phyloP scores from a whole-genome alignment of 2,888 invertebrate species.

The Nematopogon swammerdamellus region DNA sequence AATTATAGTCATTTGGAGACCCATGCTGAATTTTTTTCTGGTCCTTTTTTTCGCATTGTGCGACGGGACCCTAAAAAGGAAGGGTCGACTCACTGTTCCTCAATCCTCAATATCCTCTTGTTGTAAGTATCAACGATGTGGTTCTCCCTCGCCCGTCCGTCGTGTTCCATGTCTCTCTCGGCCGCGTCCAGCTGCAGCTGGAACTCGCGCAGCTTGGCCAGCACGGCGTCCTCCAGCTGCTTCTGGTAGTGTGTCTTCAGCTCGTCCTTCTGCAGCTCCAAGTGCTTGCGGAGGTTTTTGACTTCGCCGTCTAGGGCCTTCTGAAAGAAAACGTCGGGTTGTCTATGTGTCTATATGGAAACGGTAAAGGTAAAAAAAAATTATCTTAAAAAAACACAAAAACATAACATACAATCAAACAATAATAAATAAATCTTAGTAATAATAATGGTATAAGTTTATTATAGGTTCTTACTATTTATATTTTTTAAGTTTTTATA shows the following conservation, averaged over 20 bases:
- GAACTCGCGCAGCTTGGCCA: conserved; percentile 74
- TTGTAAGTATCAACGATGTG: conserved; percentile 67
- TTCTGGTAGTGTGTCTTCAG: conserved; percentile 74
- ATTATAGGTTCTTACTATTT: too few relatives aligned
- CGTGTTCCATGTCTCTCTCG: conserved; percentile 61
- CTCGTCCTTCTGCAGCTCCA: conserved; percentile 64
- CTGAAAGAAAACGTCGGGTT: conserved; percentile 22
- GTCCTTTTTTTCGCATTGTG: too few relatives aligned
- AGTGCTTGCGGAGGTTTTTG: conserved; percentile 45
- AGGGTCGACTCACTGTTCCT: conserved; percentile 53
- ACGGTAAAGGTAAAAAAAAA: background rate
- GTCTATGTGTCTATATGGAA: background rate
- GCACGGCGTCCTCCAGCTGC: conserved; percentile 75
- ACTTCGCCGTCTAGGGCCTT: conserved; percentile 50
- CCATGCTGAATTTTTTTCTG: too few relatives aligned
- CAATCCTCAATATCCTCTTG: conserved; percentile 67
- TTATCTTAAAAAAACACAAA: background rate
- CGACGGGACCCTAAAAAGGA: too few relatives aligned
- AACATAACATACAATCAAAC: too few relatives aligned
- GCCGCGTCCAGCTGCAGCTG: conserved; percentile 68
- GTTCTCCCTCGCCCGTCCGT: conserved; percentile 62
- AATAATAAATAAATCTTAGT: too few relatives aligned
- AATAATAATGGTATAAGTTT: too few relatives aligned
- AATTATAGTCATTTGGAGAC: too few relatives aligned
- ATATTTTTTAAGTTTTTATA: too few relatives aligned